Evolutionary conservation across 2,888 invertebrate genomes (phyloP).

Genomic region (Caenorhabditis sp.): DNA sequence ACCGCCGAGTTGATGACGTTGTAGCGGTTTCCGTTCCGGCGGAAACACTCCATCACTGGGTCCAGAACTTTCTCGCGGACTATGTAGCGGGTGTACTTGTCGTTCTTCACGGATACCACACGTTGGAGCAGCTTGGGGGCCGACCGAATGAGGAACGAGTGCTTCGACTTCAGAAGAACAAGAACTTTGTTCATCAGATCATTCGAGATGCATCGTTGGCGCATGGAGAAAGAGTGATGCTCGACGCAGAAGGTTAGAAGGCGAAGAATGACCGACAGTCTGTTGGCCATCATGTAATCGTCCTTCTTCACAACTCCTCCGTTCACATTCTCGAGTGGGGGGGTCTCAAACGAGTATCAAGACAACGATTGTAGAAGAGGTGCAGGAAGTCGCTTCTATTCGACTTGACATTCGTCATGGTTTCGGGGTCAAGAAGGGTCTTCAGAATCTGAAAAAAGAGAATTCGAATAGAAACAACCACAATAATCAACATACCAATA

Average conservation of each 20-base stretch:
- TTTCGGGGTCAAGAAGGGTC: conserved; percentile 79
- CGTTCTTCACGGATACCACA: conserved; percentile 97
- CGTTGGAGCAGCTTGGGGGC: conserved; percentile 97
- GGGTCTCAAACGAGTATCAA: conserved; percentile 96
- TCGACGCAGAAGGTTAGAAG: conserved; percentile 98
- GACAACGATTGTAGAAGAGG: conserved; percentile 98
- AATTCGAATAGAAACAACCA: no score
- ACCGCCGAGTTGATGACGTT: conserved; percentile 99
- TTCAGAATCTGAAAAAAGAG: conserved; percentile 77
- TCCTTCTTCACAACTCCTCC: conserved; percentile 85
- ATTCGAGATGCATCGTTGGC: conserved; percentile 97
- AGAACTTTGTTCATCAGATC: conserved; percentile 95
- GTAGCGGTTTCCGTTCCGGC: conserved; percentile 96
- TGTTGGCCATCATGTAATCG: conserved; percentile 96
- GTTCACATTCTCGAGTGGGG: conserved; percentile 91
- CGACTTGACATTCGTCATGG: conserved; percentile 87
- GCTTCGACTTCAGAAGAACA: conserved; percentile 85
- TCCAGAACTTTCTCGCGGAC: conserved; percentile 93
- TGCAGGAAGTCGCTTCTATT: conserved; percentile 98
- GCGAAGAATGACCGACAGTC: conserved; percentile 95
- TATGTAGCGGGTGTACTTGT: conserved; percentile 97
- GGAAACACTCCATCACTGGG: conserved; percentile 96
- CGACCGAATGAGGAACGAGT: conserved; percentile 92
- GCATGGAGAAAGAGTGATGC: conserved; percentile 91
- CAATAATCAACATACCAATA: conserved; percentile 87